Conservation (phyloP, 2,113 vertebrate genomes). For the Chionomys nivalis region DNA sequence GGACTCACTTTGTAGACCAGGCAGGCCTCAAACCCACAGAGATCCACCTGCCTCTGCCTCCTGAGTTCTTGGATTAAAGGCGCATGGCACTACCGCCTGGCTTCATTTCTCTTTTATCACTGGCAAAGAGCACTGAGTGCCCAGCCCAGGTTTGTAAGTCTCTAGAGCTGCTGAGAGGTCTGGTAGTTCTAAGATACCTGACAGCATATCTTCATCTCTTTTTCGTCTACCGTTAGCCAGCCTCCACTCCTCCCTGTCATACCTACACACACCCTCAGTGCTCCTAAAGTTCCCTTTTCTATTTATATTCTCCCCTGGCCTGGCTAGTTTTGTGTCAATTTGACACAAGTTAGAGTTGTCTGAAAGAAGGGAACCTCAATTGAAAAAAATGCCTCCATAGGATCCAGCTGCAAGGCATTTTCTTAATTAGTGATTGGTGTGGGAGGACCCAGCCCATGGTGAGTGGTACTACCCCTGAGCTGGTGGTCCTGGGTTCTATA, state of each 20-base stretch:
- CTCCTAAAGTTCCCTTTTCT: background rate
- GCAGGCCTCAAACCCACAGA: background rate
- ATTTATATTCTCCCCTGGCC: background rate
- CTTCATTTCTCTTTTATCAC: background rate
- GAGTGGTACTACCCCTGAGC: background rate
- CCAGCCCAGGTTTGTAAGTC: background rate
- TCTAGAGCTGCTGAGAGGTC: background rate
- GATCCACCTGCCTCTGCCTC: background rate
- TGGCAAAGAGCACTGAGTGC: background rate
- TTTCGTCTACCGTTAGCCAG: background rate
- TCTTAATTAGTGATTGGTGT: background rate
- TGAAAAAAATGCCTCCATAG: background rate
- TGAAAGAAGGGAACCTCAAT: background rate
- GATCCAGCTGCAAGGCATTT: background rate
- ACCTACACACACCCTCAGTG: background rate
- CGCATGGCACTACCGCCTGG: background rate
- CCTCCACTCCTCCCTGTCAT: background rate
- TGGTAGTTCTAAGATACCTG: background rate
- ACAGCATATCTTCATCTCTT: background rate
- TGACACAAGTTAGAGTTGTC: background rate
- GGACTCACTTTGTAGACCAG: background rate
- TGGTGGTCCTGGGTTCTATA: background rate
- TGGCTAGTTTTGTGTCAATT: background rate
- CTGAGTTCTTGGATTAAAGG: background rate
- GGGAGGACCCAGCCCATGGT: background rate